Conservation (phyloP, 30 jellyfish, hydroid and myxozoan species). For the Phacellophora camtschatica region DNA sequence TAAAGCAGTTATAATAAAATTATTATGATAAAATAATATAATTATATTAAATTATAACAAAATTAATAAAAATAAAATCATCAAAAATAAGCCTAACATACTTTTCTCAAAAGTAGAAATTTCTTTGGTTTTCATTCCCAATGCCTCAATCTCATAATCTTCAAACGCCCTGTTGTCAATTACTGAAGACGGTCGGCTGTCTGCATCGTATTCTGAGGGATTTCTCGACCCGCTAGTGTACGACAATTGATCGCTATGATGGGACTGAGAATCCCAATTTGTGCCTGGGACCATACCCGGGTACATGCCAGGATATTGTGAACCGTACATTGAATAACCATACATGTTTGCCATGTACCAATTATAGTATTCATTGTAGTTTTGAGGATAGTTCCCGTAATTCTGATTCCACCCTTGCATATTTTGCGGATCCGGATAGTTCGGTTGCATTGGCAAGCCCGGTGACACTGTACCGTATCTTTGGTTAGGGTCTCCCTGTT, state of each 20-base stretch:
- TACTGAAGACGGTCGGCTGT: conserved; percentile 80
- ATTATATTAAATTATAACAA: too few relatives aligned
- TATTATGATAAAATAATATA: too few relatives aligned
- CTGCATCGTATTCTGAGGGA: conserved; percentile 60
- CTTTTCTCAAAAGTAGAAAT: conserved; percentile 37
- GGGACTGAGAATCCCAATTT: conserved; percentile 68
- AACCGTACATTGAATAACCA: conserved; percentile 47
- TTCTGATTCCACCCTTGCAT: conserved; percentile 34
- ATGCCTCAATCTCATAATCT: conserved; percentile 33
- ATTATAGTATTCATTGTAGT: conserved; percentile 60
- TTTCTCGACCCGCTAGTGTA: conserved; percentile 52
- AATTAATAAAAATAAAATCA: too few relatives aligned
- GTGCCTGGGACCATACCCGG: neutral
- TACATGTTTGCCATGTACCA: conserved; percentile 62
- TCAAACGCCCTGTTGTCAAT: conserved; percentile 36
- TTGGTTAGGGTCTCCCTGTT: conserved; percentile 8
- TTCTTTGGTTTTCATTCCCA: conserved; percentile 32
- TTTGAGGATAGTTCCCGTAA: conserved; percentile 36
- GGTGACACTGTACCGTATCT: conserved; percentile 23
- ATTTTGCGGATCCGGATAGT: conserved; percentile 1
- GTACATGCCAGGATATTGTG: conserved; percentile 5
- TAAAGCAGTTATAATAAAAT: too few relatives aligned
- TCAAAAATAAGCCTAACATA: too few relatives aligned
- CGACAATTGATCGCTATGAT: conserved; percentile 59
- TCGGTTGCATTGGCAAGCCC: conserved; percentile 21